These are phyloP conservation scores for Atrichornis clamosus DNA, from an alignment of 2,113 vertebrate genomes.

Conservation along the genomic window DNA sequence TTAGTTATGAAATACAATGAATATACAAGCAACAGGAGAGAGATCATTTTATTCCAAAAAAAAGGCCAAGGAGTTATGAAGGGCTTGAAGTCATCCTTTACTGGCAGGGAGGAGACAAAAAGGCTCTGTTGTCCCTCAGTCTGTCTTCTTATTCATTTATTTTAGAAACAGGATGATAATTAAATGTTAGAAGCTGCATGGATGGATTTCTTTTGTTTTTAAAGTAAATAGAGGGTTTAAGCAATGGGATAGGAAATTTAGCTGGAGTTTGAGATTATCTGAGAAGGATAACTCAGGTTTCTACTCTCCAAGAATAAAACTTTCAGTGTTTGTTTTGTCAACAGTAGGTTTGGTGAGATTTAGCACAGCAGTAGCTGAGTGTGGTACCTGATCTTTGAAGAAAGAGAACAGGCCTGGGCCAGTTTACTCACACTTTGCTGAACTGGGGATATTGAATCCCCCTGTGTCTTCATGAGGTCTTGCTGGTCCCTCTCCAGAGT, in stretches of 20 bases:
- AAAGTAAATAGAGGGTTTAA: not conserved
- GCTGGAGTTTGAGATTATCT: not conserved
- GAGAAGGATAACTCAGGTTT: not conserved
- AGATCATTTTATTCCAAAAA: not conserved
- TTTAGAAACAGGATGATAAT: not conserved
- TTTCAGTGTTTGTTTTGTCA: not conserved
- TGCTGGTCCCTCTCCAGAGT: slow-evolving; percentile 70
- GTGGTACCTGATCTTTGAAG: not conserved
- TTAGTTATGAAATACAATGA: not conserved
- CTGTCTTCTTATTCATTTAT: not conserved
- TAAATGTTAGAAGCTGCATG: not conserved
- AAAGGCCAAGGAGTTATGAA: not conserved
- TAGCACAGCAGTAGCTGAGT: not conserved
- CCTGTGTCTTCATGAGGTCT: slow-evolving; percentile 74
- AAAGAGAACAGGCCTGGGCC: not conserved
- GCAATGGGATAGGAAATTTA: not conserved
- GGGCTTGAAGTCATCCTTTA: not conserved
- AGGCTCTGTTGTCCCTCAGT: not conserved
- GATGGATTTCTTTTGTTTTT: not conserved
- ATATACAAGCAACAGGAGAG: not conserved
- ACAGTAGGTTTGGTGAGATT: not conserved
- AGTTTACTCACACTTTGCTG: slow-evolving; percentile 71
- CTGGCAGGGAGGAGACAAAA: not conserved
- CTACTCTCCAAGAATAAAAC: not conserved
- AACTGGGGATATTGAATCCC: slow-evolving; percentile 67